Conservation (phyloP, 2,113 vertebrate species). For the Otus sunia region DNA sequence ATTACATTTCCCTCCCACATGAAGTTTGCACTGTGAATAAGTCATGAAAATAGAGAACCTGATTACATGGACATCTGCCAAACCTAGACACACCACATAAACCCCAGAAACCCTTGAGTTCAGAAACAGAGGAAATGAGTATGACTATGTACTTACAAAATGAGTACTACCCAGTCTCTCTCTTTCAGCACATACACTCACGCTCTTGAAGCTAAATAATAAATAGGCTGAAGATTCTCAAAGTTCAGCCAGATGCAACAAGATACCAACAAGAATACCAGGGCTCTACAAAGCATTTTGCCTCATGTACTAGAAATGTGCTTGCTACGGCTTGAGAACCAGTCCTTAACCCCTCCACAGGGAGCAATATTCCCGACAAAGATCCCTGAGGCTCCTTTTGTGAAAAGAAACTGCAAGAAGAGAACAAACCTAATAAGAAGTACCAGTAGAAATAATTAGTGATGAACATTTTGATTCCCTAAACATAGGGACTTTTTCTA, state of each 20-base stretch:
- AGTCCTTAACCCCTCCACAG: background rate
- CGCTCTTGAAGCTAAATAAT: background rate
- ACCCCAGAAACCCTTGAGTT: background rate
- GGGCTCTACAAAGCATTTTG: background rate
- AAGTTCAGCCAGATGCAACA: background rate
- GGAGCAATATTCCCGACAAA: background rate
- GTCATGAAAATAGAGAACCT: background rate
- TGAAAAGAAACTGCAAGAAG: background rate
- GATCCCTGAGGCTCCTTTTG: background rate
- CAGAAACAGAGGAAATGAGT: background rate
- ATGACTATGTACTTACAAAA: background rate
- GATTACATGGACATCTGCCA: background rate
- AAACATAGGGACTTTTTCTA: background rate
- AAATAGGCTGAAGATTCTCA: background rate
- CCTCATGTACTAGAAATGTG: background rate
- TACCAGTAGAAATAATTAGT: background rate
- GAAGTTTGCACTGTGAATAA: background rate
- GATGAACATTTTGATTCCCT: background rate
- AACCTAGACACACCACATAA: background rate
- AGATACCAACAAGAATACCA: background rate
- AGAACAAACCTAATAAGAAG: background rate
- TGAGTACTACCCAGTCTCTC: background rate
- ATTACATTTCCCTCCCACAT: background rate
- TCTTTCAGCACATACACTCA: background rate
- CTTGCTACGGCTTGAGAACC: background rate